Evolutionary conservation across 2,113 vertebrate genomes (phyloP), one percentile per base, ranked within the genome.

Genomic region (Oostethus manadensis): DNA sequence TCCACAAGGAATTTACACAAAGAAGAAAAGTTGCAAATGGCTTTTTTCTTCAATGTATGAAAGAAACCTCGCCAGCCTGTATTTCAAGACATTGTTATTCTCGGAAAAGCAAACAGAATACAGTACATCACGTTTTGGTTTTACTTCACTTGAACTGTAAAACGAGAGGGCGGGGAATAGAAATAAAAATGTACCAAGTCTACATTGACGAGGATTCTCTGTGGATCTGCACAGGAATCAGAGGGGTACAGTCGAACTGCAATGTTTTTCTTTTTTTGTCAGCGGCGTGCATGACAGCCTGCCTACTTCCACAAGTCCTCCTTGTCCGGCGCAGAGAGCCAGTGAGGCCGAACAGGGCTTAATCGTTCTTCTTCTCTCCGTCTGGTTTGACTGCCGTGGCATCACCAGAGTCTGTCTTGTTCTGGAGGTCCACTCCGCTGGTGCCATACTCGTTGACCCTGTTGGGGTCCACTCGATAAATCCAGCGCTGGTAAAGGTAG

Each of bases 401-500:
- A 7, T 70, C 70, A 23, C 51, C 76, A 33, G 69, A 76, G 20
- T 69, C 73, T 0, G 84, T 70, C 68, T 73, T 65, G 6, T 71
- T 71, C 35, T 76, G 74, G 11, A n/a, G 10, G 0, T 88, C 87
- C 58, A 87, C 85, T 54, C 94, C 93, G 0, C 93, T 96, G 70
- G 93, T 92, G 50, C 94, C 94, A 0, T 93, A 97, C 74, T 97
- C 94, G 0, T 97, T 96, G 69, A 95, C 76, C 5, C 94, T 88
- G 16, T 91, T 94, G 56, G 90, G 94, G 81, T 96, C 94, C 9
- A 95, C 94, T 54, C 94, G 85, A 77, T 95, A 96, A 84, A 96
- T 96, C 93, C 94, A 97, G 71, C 94, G 93, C 75, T 97, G 94
- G 74, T 96, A 96, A 85, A 97, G 90, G 84, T 96, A 96, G 77